Conservation (phyloP, 2,113 vertebrate genomes). For the Hippocampus mohnikei region DNA sequence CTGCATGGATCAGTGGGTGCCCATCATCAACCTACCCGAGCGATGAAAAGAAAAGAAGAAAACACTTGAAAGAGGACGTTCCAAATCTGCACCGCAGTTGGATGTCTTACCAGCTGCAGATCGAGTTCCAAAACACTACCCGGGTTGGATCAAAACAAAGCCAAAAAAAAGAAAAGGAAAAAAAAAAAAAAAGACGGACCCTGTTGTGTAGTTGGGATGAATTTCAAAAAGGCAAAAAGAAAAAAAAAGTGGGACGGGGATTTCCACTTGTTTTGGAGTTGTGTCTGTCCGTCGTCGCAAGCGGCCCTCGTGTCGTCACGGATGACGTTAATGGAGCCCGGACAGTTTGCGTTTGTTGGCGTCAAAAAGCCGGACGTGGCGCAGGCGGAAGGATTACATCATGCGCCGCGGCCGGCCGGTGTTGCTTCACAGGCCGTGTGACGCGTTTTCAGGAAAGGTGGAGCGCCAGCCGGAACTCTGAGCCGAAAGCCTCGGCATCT, state of each 20-base stretch:
- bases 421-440: conserved; percentile 25
- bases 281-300: not conserved
- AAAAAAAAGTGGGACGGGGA: conserved; percentile 9
- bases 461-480: conserved; percentile 32
- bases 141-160: conserved; percentile 33
- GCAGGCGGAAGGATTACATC: conserved; percentile 7
- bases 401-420: not conserved
- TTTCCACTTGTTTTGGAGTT: conserved; percentile 6
- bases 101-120: conserved; percentile 40
- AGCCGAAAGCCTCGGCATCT: conserved; percentile 46
- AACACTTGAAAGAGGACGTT: conserved; percentile 24
- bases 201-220: not conserved
- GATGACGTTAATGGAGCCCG: conserved; percentile 1
- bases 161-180: conserved; percentile 14
- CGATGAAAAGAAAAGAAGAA: conserved; percentile 75
- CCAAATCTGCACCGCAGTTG: conserved; percentile 47
- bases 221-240: not conserved
- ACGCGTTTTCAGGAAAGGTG: conserved; percentile 22
- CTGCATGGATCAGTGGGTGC: conserved; percentile 95
- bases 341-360: not conserved
- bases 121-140: conserved; percentile 28
- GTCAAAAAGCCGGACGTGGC: not conserved
- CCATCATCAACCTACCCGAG: conserved; percentile 90
- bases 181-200: conserved; percentile 26
- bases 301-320: not conserved